A percentile compares a stretch with the other conserved stretches of the same genome.
Conservation (phyloP, 2,797 vertebrate species). For the Sphenodon punctatus region DNA sequence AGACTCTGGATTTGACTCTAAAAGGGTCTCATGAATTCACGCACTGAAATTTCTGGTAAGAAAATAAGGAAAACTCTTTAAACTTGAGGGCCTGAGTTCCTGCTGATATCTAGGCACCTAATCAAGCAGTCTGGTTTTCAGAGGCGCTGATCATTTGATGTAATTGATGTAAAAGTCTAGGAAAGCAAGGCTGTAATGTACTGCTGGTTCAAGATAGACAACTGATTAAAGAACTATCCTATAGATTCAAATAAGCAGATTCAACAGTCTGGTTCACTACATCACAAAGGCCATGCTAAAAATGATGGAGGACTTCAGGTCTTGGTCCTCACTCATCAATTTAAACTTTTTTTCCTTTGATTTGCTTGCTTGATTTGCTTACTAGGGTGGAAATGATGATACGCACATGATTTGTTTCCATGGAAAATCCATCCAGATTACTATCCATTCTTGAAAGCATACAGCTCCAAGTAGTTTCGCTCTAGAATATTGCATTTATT, state of each 20-base stretch:
- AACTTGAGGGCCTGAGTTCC: neutral
- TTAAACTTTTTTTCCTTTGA: neutral
- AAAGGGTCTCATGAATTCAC: neutral
- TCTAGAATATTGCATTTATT: constrained; percentile 4
- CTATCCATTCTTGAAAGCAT: neutral
- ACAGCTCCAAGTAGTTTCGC: neutral
- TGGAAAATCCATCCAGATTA: neutral
- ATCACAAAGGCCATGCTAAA: no score
- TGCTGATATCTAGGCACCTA: neutral
- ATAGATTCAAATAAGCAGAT: no score
- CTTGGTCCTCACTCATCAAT: neutral
- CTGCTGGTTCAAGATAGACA: no score
- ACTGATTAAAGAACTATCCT: no score
- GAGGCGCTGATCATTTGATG: neutral
- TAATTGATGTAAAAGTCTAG: neutral
- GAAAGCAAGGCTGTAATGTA: no score
- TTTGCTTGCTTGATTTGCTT: constrained; percentile 15
- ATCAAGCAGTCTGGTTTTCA: neutral
- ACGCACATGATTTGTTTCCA: neutral
- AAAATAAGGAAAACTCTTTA: neutral
- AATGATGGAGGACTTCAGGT: neutral
- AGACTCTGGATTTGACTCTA: neutral
- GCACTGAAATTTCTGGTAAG: neutral
- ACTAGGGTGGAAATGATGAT: neutral
- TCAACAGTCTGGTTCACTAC: no score